phyloP scores from a whole-genome alignment of 2,888 invertebrate genomes.

The Parnassius smintheus region DNA sequence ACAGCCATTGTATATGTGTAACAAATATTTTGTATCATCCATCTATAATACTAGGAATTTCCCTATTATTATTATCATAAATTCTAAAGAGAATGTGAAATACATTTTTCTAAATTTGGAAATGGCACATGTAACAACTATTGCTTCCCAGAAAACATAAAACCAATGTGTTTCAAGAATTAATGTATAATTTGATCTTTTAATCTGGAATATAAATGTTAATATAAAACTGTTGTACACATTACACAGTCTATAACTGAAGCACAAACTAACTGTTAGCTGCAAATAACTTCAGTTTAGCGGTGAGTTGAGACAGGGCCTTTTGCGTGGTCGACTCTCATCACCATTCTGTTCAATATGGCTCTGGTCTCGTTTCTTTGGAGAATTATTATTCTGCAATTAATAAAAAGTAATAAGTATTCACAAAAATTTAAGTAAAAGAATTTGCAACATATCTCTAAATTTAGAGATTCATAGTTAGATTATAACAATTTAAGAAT shows the following conservation, averaged over 20 bases:
- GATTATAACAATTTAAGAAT: no score
- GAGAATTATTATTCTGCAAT: conserved; percentile 78
- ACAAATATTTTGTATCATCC: no score
- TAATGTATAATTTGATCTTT: conserved; percentile 51
- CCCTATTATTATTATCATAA: no score
- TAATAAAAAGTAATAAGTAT: no score
- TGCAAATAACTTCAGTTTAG: conserved; percentile 55
- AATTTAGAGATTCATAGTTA: no score
- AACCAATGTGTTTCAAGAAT: conserved; percentile 46
- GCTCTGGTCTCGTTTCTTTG: conserved; percentile 82
- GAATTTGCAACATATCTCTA: no score
- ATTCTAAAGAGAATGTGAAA: neutral
- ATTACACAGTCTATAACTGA: conserved; percentile 59
- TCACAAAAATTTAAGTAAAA: no score
- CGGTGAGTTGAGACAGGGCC: conserved; percentile 78
- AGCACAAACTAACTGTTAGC: conserved; percentile 53
- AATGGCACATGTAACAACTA: conserved; percentile 42
- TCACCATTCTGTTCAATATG: conserved; percentile 79
- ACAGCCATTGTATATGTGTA: no score
- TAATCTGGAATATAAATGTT: conserved; percentile 53
- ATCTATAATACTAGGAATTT: no score
- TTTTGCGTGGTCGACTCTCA: conserved; percentile 80
- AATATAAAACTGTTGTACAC: conserved; percentile 63
- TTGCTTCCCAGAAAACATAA: conserved; percentile 43
- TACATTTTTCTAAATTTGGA: conserved; percentile 15